Evolutionary conservation across 2,113 vertebrate species (phyloP), one percentile per base, ranked within the genome.

Genomic region (Colius striatus): DNA sequence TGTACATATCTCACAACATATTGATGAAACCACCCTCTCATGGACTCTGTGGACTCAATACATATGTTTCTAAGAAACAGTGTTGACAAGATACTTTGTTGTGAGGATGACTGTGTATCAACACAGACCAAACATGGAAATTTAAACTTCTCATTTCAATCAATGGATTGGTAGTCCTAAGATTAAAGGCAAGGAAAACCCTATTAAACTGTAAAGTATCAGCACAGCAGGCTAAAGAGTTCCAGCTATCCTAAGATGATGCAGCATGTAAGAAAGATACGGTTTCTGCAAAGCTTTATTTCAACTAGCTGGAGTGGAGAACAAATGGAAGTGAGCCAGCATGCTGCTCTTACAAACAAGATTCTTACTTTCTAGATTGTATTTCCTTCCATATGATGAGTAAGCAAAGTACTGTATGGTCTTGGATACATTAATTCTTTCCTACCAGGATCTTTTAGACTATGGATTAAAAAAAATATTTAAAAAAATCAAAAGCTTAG

Each of bases 301-400:
- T 74, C 38, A 77, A 29, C 23, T 63, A 30, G 14, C 6, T 36
- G 41, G 9, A 20, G 3, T 81, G 58, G 25, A 87, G 80, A 84
- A 87, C 73, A 89, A 41, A 15, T 88, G 61, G 55, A 84, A 32
- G 9, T 22, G 76, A 94, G 47, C 32, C 53, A 81, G 45, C 7
- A 21, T 15, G 32, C 30, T 92, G 51, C 54, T 80, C 9, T 62
- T 26, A 23, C 48, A 63, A 18, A 34, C 70, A 41, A 66, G 57
- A n/a, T 60, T 34, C 20, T 67, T 71, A 17, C 32, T 71, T 72
- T n/a, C 4, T 74, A 2, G 91, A n/a, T 63, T 0, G 0, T 66
- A 10, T 66, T 84, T 87, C 75, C 15, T 87, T 54, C 29, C 36
- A 11, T 68, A 15, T 61, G 23, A 41, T 61, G 4, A 3, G 1